phyloP scores from a whole-genome alignment of 2,797 vertebrate species.

The Dicrostonyx torquatus region DNA sequence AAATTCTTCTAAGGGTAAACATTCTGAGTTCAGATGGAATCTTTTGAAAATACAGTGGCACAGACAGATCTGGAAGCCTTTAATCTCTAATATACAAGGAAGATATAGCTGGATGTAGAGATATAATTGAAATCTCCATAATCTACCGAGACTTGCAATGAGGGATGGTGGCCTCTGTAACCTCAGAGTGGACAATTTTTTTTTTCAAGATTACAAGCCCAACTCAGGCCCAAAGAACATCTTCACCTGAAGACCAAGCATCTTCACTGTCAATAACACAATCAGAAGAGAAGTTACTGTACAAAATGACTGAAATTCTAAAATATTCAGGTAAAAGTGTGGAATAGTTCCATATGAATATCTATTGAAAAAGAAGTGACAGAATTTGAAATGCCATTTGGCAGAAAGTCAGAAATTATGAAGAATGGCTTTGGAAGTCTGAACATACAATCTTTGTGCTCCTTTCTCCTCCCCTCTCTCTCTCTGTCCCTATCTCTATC shows the following conservation, averaged over 20 bases:
- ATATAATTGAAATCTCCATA: not conserved
- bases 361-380: not conserved
- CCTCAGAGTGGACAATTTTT: not conserved
- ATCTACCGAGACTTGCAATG: rapidly evolving
- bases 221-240: not conserved
- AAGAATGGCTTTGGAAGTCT: not conserved
- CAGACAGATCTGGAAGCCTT: not conserved
- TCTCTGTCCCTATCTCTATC: not conserved
- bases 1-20: no score
- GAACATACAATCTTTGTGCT: not conserved
- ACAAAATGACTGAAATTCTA: not conserved
- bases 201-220: not conserved
- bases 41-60: not conserved
- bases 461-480: not conserved
- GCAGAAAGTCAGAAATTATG: not conserved
- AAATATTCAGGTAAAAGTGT: not conserved
- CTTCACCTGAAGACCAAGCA: not conserved
- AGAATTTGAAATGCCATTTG: not conserved
- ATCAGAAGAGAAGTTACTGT: not conserved
- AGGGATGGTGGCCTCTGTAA: not conserved
- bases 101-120: not conserved
- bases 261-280: not conserved
- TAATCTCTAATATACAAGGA: not conserved
- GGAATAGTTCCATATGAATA: not conserved
- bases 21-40: no score